phyloP scores from a whole-genome alignment of 37 sponge, comb jelly and placozoan genomes.

The Bolinopsis microptera region DNA sequence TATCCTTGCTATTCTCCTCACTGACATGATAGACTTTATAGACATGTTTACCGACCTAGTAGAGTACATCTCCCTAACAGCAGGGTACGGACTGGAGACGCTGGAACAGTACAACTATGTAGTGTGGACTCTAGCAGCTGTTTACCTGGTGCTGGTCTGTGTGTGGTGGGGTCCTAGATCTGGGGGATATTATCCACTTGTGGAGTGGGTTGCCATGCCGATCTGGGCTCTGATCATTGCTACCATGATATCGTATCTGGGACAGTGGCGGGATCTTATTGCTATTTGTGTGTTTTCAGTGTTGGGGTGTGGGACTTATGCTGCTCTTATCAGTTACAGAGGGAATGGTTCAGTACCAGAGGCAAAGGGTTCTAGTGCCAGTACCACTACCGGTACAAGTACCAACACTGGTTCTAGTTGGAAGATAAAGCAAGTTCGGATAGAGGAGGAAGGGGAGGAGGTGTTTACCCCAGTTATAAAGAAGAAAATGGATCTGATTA shows the following conservation, averaged over 20 bases:
- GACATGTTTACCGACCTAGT: neutral
- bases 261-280: neutral
- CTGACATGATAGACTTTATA: slow-evolving; percentile 23
- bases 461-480: neutral
- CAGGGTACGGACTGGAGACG: neutral
- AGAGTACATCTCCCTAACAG: neutral
- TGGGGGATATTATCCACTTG: neutral
- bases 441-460: neutral
- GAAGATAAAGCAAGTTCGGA: neutral
- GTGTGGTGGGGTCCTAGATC: neutral
- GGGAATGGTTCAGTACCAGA: neutral
- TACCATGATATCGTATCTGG: slow-evolving; percentile 19
- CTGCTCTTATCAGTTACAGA: neutral
- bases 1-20: slow-evolving; percentile 42
- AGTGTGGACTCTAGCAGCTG: neutral
- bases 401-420: too few relatives aligned
- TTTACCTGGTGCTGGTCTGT: neutral
- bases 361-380: neutral
- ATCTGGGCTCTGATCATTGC: neutral
- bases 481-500: neutral
- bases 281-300: slow-evolving; percentile 24
- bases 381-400: neutral
- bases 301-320: slow-evolving; percentile 21
- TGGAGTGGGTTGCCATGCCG: slow-evolving; percentile 8
- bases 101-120: neutral